These are phyloP conservation scores for Craseonycteris thonglongyai DNA, from an alignment of 2,113 vertebrate genomes.

Conservation along the genomic window DNA sequence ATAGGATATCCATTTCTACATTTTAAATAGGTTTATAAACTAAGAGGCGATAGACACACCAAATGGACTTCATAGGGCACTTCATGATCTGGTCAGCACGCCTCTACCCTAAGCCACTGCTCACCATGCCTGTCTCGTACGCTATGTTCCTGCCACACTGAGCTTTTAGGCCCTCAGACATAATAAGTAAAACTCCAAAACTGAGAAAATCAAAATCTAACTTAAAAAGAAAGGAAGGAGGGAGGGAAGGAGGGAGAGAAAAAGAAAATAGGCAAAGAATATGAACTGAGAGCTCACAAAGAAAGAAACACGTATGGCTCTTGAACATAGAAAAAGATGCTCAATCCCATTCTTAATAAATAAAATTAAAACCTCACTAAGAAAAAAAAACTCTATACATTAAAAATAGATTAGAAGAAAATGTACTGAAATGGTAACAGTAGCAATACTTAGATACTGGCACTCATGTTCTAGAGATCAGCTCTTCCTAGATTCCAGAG, in stretches of 20 bases:
- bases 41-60: background rate
- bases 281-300: background rate
- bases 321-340: background rate
- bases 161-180: background rate
- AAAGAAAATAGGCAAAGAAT: background rate
- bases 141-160: background rate
- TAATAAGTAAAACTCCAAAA: background rate
- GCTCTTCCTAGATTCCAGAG: background rate
- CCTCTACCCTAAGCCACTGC: background rate
- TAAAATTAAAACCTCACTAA: background rate
- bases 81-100: background rate
- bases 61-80: background rate
- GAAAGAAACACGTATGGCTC: background rate
- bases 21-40: background rate
- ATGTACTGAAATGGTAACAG: background rate
- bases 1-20: background rate
- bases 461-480: background rate
- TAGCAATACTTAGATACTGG: background rate
- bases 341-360: background rate
- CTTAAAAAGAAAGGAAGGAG: fast-evolving
- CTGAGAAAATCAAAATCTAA: background rate
- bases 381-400: background rate
- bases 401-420: background rate
- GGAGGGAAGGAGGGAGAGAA: background rate
- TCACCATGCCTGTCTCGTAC: background rate